Evolutionary conservation across 1,140 invertebrate species (phyloP), one percentile per base, ranked within the genome.

Genomic region (Heliconius congener): DNA sequence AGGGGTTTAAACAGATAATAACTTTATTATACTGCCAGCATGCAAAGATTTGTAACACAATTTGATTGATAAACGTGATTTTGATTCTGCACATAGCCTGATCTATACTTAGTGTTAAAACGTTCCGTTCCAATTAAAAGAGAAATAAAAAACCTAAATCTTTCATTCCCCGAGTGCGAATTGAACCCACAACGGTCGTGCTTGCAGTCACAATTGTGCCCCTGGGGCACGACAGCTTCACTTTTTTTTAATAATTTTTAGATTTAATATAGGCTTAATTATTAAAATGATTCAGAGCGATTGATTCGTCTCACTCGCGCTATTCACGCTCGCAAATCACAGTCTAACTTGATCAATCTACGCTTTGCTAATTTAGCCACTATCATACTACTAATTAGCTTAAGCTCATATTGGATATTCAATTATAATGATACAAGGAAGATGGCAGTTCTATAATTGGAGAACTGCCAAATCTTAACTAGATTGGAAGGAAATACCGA

Each of bases 11-110:
- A 79, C 74, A 80, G 81, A 87, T 90, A 91, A 91, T 91, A 90
- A 93, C 91, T 91, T 88, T 93, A 87, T 90, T 89, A 86, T 11
- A 30, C 27, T 23, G n/a, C n/a, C 11, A 13, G 19, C n/a, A 60
- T 27, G 60, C 60, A 66, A 30, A 66, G 60, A 66, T 66, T 16
- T 30, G 9, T 11, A 27, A 16, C 1, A 3, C 11, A 30, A 6
- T 30, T 27, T 27, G 3, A 57, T 57, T 23, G n/a, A 23, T 57
- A 23, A 57, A 57, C 19, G 11, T 46, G 16, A 23, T 23, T 23
- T 46, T 3, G 13, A 46, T 16, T 4, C 13, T 16, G 42, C 42
- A 46, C 13, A 46, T 16, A 46, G 42, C 1, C 3, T 46, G 0
- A 13, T 16, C 13, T 46, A 16, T 46, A 16, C 0, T 1, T 46